phyloP scores from a whole-genome alignment of 37 sponge, comb jelly and placozoan genomes.

The Hormiphora californensis region DNA sequence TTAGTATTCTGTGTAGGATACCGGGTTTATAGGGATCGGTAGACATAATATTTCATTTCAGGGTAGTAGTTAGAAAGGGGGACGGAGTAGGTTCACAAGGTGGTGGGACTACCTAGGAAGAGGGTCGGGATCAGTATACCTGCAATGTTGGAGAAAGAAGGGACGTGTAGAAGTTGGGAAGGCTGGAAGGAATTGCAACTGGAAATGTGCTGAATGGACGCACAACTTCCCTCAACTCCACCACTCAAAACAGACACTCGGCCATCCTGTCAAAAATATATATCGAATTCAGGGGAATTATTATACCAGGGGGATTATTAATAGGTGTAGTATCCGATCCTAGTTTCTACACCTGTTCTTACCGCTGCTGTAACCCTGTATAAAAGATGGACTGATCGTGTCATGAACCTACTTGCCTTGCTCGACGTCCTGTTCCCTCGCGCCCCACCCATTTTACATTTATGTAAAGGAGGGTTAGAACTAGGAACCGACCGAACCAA shows the following conservation, averaged over 20 bases:
- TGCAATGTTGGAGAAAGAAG: slow-evolving; percentile 34
- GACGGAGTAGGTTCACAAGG: too few relatives aligned
- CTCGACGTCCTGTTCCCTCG: too few relatives aligned
- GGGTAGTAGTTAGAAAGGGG: too few relatives aligned
- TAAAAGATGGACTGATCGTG: not conserved
- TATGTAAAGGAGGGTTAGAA: too few relatives aligned
- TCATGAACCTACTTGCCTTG: not conserved
- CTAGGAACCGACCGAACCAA: too few relatives aligned
- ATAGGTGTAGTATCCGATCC: not conserved
- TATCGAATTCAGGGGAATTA: not conserved
- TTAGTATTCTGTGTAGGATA: too few relatives aligned
- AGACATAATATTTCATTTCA: too few relatives aligned
- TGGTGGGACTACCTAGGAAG: too few relatives aligned
- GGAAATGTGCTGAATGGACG: slow-evolving; percentile 9
- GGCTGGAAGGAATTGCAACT: not conserved
- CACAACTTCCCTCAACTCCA: slow-evolving; percentile 27
- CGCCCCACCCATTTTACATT: too few relatives aligned
- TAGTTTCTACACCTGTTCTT: not conserved
- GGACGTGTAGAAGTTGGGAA: not conserved
- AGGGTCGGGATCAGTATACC: too few relatives aligned
- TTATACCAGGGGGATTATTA: not conserved
- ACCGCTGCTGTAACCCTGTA: not conserved
- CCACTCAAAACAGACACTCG: slow-evolving; percentile 13
- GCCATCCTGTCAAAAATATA: slow-evolving; percentile 7
- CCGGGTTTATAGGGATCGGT: too few relatives aligned